Evolutionary conservation across 2,888 invertebrate genomes (phyloP), one percentile per base, ranked within the genome.

Genomic region (Pammene aurita): DNA sequence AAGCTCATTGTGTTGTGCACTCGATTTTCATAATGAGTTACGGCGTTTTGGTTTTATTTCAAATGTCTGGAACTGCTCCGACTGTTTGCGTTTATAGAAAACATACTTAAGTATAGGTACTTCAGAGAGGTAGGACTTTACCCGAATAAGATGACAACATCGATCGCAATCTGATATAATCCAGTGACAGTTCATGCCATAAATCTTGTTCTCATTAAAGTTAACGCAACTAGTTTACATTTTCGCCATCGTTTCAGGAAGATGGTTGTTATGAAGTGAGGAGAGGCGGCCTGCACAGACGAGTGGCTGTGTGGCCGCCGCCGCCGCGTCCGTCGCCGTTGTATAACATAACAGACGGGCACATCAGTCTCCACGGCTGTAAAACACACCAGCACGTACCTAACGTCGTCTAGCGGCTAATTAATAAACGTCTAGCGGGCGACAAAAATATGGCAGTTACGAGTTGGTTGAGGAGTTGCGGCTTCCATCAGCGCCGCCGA

Each of bases 351-450:
- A 26, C 26, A 26, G 26, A 26, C 38, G 38, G 38, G 38, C 38
- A 6, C 38, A 38, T 38, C 38, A 38, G 38, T 38, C 38, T 2
- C 38, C 38, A 6, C 26, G 26, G 26, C 26, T n/a, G 7, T 35
- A 41, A 56, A 18, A 38, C 14, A 10, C 48, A 18, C 34, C 11
- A 44, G 16, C 61, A 50, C 56, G 48, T 35, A 26, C 66, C 42
- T 38, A n/a, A 14, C 66, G 58, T 61, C 66, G 35, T 14, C 60
- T 60, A 64, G 63, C 65, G 58, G 48, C 54, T 69, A 58, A 69
- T 69, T 65, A 69, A 69, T 69, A 60, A 69, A 60, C 48, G 65
- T 65, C 64, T 7, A 26, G 41, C 9, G 13, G 44, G 58, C 56
- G 64, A 41, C 34, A 60, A 55, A 48, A 44, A 35, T 54, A 46